Evolutionary conservation across 2,797 vertebrate species (phyloP), one percentile per base, ranked within the genome.

Genomic region (Furcifer pardalis): DNA sequence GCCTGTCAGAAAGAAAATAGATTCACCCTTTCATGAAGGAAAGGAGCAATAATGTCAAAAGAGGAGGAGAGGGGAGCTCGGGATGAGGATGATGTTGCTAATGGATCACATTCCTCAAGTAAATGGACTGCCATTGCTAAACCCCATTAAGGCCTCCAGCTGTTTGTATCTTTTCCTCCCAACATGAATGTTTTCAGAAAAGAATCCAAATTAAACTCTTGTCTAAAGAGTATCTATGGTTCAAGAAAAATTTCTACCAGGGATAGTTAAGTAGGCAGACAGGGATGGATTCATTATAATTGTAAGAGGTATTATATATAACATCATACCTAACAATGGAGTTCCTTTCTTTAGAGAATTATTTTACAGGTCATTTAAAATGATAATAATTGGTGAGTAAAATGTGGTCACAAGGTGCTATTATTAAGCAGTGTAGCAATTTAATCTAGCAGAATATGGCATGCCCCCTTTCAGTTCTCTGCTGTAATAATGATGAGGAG

Each of bases 1-100:
- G 84, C 88, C 83, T 83, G 75, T 77, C 44, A 88, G 77, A 25
- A 62, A 69, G 7, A 42, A 76, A 83, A 86, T 74, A 87, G 83
- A 84, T 52, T 60, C 85, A 86, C 68, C n/a, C 3, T 68, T 90
- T 68, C 84, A 32, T 49, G 52, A 69, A 15, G 52, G 62, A 44
- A 63, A 88, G 83, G 88, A 84, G n/a, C 59, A 76, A 87, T 44
- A 82, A 65, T 81, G 72, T 76, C 42, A 44, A 65, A 83, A 35
- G 25, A 46, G 35, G 25, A 74, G 37, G 30, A 42, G 42, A 46
- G 35, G 19, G 5, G 40, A n/a, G 8, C 15, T 71, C 59, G 37
- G 17, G 5, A n/a, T 30, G 79, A 42, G 46, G 49, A 63, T 1
- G 7, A 21, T 40, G 65, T 71, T 42, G 56, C 52, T 40, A 25